Base-by-base conservation (phyloP, 2,888 invertebrate species). In the Pegoplata infirma region DNA sequence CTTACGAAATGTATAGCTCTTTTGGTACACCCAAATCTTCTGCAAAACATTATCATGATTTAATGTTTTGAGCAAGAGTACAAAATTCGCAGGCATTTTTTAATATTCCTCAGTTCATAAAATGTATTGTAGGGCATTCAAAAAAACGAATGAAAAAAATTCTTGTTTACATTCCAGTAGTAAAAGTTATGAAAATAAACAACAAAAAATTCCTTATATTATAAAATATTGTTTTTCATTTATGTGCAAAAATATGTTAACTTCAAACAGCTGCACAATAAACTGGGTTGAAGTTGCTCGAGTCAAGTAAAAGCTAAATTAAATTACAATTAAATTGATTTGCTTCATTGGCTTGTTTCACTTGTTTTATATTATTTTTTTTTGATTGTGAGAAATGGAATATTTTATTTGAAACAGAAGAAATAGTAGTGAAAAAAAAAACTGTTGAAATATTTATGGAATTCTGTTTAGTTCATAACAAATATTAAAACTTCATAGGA, bases 251-350 rank as follows among this genome's bases (percentile, higher is more conserved):
- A 44, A 51, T 40, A 64, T 51, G 36, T 14, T 51, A 51, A 40
- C 21, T 40, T 23, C 14, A 44, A 53, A 36, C 58, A 10, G 19
- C 51, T 21, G n/a, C 28, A 44, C 7, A 68, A 25, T 17, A 40
- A 17, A 49, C 25, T 23, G 5, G 16, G 16, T n/a, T 36, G 28
- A 36, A 10, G 19, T 5, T 40, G 40, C 19, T 16, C n/a, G 55
- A 66, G 14, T 21, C 6, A 7, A 55, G 10, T 25, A 36, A 46
- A 40, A 64, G 21, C 23, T 36, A 51, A 59, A 76, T 76, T 76
- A 53, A 72, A 67, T 72, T 44, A 72, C 67, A 67, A 76, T 76
- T 72, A 72, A 76, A 67, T 67, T 72, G 53, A 72, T 72, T 72
- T 61, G 49, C 76, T 76, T 71, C 66, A 76, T 59, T 66, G 59